Evolutionary conservation across 2,888 invertebrate species (phyloP), one percentile per base, ranked within the genome.

Genomic region (Pardosa pseudoannulata): DNA sequence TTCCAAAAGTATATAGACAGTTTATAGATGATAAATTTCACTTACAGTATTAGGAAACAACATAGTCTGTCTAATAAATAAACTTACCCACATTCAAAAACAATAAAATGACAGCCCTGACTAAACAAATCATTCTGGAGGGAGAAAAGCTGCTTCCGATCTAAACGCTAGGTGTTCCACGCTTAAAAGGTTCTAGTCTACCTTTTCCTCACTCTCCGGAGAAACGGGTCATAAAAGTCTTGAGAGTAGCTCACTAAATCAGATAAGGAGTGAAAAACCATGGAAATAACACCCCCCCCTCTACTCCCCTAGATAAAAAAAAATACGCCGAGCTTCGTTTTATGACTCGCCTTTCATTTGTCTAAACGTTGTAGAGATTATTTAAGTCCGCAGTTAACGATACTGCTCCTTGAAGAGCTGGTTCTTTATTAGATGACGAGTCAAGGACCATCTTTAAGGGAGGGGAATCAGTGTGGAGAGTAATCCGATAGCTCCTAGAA

Each of bases 401-500:
- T 81, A 72, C 68, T 73, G 67, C 81, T 62, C 65, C 29, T 39
- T 73, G 79, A 70, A 65, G 46, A 74, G 65, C 74, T 27, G 62
- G 70, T 82, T 70, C 81, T 82, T 82, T 82, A 82, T 70, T 75
- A 82, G 75, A 68, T 36, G 78, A 56, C 78, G 78, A 78, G 32
- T 31, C 67, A 32, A 50, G 56, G 78, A 78, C 78, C 78, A 67
- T 74, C 81, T 75, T 75, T 31, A 62, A 29, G 32, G 19, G 73
- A 29, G 41, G 64, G 23, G 62, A 65, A 50, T 62, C 27, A 23
- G 29, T 16, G 23, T 28, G 70, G 62, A 16, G 46, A 73, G 85
- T 73, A 85, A 85, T 85, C 78, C 71, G 79, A 85, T 73, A 72
- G 78, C 78, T 71, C 79, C 85, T 78, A 78, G 72, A 83, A 72